Evolutionary conservation across 2,113 vertebrate species (phyloP), one percentile per base, ranked within the genome.

Genomic region (Chroicocephalus ridibundus): DNA sequence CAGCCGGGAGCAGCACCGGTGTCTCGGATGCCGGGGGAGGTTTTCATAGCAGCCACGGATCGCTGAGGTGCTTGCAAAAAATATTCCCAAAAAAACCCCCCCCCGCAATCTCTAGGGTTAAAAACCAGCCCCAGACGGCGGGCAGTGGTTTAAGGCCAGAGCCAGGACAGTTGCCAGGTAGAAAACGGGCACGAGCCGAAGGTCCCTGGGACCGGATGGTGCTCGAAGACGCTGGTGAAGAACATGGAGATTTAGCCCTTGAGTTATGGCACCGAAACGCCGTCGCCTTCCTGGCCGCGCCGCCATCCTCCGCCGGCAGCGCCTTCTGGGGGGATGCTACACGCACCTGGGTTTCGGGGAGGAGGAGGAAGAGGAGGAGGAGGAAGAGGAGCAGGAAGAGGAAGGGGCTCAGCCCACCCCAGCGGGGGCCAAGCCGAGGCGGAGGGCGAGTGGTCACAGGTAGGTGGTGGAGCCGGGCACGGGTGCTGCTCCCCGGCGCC

Each of bases 221-320:
- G 58, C 94, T 82, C 31, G 88, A 9, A 76, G 94, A 55, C 10
- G 94, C 96, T 97, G 97, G 95, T 96, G 96, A 93, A 51, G 91
- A 77, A 81, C 13, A 5, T 4, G 81, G 6, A 29, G 66, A 70
- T 57, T 38, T n/a, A 97, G 96, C 97, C 97, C 97, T 97, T 97
- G 94, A 82, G 65, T 78, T 29, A n/a, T 22, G 94, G 94, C 94
- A 87, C 93, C 17, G 1, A 15, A n/a, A 77, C 2, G 13, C 47
- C 8, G 25, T 32, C 27, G 62, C 75, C 57, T 52, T 36, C 64
- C 54, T 11, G 61, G 51, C 47, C 3, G 13, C 8, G 38, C 38
- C 38, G 3, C 51, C 18, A 46, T 38, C 74, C 86, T 34, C 55
- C 1, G 10, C 75, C 2, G 3, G 15, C 19, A 29, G n/a, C 5